Evolutionary conservation across 2,113 vertebrate species (phyloP).

Genomic region (Otis tarda): DNA sequence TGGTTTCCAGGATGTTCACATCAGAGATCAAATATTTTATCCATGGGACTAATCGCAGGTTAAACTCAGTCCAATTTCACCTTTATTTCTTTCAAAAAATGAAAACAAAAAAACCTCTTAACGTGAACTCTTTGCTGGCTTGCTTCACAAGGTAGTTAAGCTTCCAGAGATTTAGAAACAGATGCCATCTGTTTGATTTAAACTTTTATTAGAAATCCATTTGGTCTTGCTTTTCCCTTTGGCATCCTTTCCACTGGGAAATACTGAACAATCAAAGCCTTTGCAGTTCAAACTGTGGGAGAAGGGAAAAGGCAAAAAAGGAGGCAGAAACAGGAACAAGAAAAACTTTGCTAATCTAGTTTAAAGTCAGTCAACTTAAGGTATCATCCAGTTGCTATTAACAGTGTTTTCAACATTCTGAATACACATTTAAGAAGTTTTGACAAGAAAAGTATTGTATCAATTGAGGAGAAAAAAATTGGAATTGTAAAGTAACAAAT

Average conservation of each 20-base stretch:
- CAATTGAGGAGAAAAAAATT: constrained; percentile 1
- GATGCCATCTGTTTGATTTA: constrained; percentile 35
- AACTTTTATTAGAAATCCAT: constrained; percentile 53
- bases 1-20: constrained; percentile 35
- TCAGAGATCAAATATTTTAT: constrained; percentile 34
- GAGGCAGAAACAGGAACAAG: constrained; percentile 49
- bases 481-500: constrained; percentile 1
- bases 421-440: constrained; percentile 24
- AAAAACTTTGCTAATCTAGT: neutral
- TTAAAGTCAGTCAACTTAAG: neutral
- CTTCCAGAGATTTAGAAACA: constrained; percentile 32
- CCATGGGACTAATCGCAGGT: constrained; percentile 1
- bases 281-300: constrained; percentile 47
- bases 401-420: constrained; percentile 20
- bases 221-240: constrained; percentile 49
- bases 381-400: constrained; percentile 3
- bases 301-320: constrained; percentile 57
- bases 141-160: constrained; percentile 45
- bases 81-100: constrained; percentile 32
- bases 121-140: constrained; percentile 8
- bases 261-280: constrained; percentile 46
- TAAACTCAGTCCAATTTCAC: constrained; percentile 45
- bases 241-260: constrained; percentile 36
- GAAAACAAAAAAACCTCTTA: neutral
- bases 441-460: constrained; percentile 35